Percentiles rank a stretch among this genome's conserved stretches.
These are phyloP conservation scores for Trididemnum clinides DNA, from an alignment of 23 tunicate genomes.

Conservation along the genomic window DNA sequence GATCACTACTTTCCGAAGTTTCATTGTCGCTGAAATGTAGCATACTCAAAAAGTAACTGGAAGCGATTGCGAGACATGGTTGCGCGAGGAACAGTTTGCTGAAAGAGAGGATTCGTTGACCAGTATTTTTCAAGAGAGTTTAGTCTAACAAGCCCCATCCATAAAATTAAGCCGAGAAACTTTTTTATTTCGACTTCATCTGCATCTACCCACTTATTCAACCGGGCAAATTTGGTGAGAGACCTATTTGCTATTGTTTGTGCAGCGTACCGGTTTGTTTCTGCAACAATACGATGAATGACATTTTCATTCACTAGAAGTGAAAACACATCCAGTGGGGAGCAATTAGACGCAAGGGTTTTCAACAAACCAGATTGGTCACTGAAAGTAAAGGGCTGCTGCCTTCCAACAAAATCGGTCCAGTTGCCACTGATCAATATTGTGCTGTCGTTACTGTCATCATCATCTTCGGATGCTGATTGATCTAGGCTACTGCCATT, in stretches of 20 bases:
- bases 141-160: slow-evolving; percentile 41
- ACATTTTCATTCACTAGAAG: no score
- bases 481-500: no score
- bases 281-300: no score
- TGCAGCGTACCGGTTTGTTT: slow-evolving; percentile 23
- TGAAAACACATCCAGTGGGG: no score
- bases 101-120: slow-evolving; percentile 7
- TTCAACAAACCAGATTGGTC: no score
- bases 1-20: neutral
- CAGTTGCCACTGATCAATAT: no score
- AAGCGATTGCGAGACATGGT: slow-evolving; percentile 32
- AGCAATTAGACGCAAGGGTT: no score
- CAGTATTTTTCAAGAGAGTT: slow-evolving; percentile 16
- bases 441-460: no score
- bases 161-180: slow-evolving; percentile 10
- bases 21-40: slow-evolving; percentile 33
- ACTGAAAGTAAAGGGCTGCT: no score
- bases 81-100: neutral
- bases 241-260: neutral
- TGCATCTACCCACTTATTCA: slow-evolving; percentile 25
- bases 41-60: slow-evolving; percentile 22
- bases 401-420: no score
- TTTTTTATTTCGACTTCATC: slow-evolving; percentile 23
- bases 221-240: slow-evolving; percentile 2
- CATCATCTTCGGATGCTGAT: no score